Conservation (phyloP, 2,888 invertebrate genomes). For the Nesidiocoris tenuis region DNA sequence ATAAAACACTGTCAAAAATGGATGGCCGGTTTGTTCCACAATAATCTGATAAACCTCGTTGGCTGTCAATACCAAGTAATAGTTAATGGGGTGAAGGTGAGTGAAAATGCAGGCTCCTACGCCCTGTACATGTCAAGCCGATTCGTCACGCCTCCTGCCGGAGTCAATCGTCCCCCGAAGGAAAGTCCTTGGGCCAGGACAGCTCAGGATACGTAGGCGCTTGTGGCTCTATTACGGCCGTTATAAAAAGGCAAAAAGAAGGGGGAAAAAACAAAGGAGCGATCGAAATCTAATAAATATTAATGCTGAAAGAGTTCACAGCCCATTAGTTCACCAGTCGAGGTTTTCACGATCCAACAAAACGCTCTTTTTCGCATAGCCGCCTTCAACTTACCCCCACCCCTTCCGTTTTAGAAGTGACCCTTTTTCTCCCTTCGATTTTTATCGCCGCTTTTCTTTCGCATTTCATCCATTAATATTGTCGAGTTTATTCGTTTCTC, state of each 20-base stretch:
- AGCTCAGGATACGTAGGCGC: background rate
- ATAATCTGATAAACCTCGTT: too few relatives aligned
- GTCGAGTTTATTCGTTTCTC: background rate
- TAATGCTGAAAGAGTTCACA: constrained; percentile 40
- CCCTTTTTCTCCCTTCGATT: constrained; percentile 4
- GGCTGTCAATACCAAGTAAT: too few relatives aligned
- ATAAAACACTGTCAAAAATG: too few relatives aligned
- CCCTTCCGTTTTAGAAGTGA: background rate
- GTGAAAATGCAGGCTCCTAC: background rate
- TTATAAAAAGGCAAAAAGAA: constrained; percentile 19
- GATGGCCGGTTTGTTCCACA: too few relatives aligned
- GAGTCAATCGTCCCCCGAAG: background rate
- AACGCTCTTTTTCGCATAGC: constrained; percentile 9
- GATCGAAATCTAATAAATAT: constrained; percentile 41
- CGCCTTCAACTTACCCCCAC: constrained; percentile 2
- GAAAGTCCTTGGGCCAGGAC: background rate
- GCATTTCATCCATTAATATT: constrained; percentile 6
- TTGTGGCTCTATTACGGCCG: constrained; percentile 32
- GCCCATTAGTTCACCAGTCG: constrained; percentile 33
- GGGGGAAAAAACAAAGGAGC: constrained; percentile 25
- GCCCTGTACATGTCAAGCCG: background rate
- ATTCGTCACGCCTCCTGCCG: background rate
- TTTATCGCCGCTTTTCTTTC: background rate
- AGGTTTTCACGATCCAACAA: constrained; percentile 31
- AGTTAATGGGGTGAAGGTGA: background rate